Conservation (phyloP, 2,888 invertebrate species). For the Macrosoma leucophasiata region DNA sequence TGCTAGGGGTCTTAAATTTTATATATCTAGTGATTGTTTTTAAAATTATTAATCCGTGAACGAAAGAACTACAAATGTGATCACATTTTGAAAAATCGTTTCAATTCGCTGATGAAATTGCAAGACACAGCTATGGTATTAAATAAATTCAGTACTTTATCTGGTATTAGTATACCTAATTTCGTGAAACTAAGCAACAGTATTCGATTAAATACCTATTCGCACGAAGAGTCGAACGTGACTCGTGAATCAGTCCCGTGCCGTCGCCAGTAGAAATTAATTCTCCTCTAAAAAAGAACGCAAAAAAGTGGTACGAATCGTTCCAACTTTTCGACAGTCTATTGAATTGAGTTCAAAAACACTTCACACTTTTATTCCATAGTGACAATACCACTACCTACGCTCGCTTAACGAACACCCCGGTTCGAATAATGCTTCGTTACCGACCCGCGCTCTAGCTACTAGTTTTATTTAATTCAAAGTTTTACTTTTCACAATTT, state of each 20-base stretch:
- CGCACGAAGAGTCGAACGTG: slow-evolving; percentile 60
- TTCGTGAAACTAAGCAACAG: no score
- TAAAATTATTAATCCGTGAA: no score
- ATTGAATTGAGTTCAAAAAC: slow-evolving; percentile 38
- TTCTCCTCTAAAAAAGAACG: slow-evolving; percentile 50
- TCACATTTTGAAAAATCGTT: no score
- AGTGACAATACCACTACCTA: slow-evolving; percentile 34
- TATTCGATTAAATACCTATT: slow-evolving; percentile 71
- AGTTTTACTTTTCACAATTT: not conserved
- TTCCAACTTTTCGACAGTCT: slow-evolving; percentile 45
- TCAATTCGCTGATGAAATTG: no score
- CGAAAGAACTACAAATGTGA: no score
- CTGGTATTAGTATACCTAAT: no score
- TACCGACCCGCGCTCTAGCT: not conserved
- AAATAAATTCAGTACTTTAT: no score
- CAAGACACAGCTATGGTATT: no score
- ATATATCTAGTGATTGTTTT: no score
- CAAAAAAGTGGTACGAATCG: slow-evolving; percentile 30
- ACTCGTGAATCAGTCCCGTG: slow-evolving; percentile 53
- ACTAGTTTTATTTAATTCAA: not conserved
- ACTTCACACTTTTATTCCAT: slow-evolving; percentile 30
- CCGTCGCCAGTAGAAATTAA: slow-evolving; percentile 55
- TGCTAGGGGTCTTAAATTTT: no score
- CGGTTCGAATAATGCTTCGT: slow-evolving; percentile 14
- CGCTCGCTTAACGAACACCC: not conserved